Percentiles rank a stretch among this genome's conserved stretches.
Evolutionary conservation across 2,797 vertebrate genomes (phyloP).

Genomic region (Falco berigora): DNA sequence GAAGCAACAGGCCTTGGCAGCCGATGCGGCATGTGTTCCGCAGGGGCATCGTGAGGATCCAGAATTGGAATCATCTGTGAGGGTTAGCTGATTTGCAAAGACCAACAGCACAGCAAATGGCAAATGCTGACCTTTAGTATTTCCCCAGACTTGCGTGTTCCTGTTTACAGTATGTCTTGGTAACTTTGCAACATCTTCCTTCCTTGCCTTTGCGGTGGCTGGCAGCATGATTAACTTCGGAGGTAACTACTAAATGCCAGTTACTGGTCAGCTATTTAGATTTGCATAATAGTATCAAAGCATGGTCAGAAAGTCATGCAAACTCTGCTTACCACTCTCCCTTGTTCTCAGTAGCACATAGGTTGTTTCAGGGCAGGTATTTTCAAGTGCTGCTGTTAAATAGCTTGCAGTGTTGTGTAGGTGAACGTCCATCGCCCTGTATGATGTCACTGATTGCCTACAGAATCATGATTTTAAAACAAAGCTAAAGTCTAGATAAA

Average conservation of each 20-base stretch:
- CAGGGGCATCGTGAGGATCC: background rate
- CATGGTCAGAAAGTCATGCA: background rate
- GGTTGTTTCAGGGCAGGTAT: background rate
- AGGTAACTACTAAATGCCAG: background rate
- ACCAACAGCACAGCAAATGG: background rate
- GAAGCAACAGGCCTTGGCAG: background rate
- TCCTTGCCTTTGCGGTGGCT: background rate
- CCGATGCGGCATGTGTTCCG: background rate
- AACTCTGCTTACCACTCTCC: background rate
- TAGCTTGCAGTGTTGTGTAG: background rate
- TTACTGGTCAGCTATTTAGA: background rate
- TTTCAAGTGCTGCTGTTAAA: background rate
- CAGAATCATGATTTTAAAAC: background rate
- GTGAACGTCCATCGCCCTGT: background rate
- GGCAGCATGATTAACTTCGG: background rate
- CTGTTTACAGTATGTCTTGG: background rate
- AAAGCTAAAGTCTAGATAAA: background rate
- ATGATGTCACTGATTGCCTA: background rate
- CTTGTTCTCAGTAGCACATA: background rate
- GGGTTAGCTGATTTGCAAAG: background rate
- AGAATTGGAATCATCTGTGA: background rate
- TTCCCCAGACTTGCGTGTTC: slow-evolving; percentile 19
- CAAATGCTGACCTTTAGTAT: slow-evolving; percentile 27
- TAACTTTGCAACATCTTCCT: slow-evolving; percentile 43
- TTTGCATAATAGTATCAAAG: background rate